Conservation (phyloP, 2,113 vertebrate species). For the Rynchops niger region DNA sequence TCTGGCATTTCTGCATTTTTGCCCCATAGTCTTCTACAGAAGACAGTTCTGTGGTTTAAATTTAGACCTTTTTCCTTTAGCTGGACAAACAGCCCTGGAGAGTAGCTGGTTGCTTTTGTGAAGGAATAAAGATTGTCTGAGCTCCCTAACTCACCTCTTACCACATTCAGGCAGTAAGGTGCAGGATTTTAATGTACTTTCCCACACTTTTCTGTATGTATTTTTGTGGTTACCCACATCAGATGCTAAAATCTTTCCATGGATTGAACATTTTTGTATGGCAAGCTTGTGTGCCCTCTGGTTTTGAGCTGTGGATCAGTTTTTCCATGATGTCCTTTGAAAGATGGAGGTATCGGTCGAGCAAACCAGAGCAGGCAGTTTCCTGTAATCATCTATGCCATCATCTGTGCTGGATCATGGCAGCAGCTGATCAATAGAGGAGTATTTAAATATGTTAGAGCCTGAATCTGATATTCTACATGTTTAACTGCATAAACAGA, state of each 20-base stretch:
- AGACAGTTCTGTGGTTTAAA: neutral
- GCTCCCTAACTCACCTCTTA: neutral
- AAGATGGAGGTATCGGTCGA: slow-evolving; percentile 46
- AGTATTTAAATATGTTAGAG: slow-evolving; percentile 87
- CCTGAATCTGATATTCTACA: slow-evolving; percentile 83
- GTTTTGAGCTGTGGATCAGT: neutral
- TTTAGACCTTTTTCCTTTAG: neutral
- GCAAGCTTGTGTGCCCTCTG: neutral
- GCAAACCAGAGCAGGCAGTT: slow-evolving; percentile 67
- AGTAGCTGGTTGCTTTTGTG: neutral
- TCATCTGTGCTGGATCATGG: slow-evolving; percentile 83
- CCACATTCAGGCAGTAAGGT: neutral
- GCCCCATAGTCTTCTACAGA: neutral
- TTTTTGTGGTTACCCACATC: neutral
- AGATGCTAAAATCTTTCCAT: neutral
- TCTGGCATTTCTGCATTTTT: neutral
- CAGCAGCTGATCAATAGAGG: slow-evolving; percentile 82
- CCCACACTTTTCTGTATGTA: neutral
- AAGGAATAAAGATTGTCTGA: neutral
- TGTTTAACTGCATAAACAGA: slow-evolving; percentile 82
- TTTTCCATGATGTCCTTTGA: slow-evolving; percentile 15
- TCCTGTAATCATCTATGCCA: slow-evolving; percentile 80
- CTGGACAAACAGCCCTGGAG: neutral
- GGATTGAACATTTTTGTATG: neutral
- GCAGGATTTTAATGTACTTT: neutral